Evolutionary conservation across 2,888 invertebrate genomes (phyloP).

Genomic region (Microdon myrmicae): DNA sequence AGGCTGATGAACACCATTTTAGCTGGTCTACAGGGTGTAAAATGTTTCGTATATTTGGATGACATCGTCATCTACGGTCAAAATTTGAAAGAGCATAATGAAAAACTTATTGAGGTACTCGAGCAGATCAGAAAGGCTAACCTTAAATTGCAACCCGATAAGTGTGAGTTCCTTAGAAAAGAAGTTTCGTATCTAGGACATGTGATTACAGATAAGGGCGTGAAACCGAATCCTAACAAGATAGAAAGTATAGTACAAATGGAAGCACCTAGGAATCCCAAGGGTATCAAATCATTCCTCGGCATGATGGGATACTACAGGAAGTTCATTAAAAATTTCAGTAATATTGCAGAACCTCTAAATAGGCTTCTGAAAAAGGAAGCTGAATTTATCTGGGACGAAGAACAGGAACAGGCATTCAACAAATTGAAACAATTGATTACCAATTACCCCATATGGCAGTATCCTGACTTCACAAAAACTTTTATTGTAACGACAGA

Average conservation of each 20-base stretch:
- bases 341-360: conserved; percentile 3
- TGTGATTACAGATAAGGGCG: neutral
- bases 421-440: conserved; percentile 4
- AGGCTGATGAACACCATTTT: conserved; percentile 22
- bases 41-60: neutral
- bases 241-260: neutral
- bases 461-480: conserved; percentile 23
- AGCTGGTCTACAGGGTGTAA: neutral
- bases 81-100: conserved; percentile 4
- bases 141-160: conserved; percentile 7
- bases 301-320: no score
- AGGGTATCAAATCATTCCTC: conserved; percentile 2
- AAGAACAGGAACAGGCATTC: conserved; percentile 1
- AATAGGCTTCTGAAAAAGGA: neutral
- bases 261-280: neutral
- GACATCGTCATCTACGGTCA: neutral
- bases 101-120: neutral
- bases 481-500: conserved; percentile 55
- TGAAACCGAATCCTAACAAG: neutral
- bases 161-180: conserved; percentile 4
- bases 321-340: conserved; percentile 7
- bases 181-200: conserved; percentile 3
- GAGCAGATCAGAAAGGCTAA: conserved; percentile 3
- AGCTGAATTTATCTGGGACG: neutral
- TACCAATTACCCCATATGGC: conserved; percentile 6